Percentiles rank a stretch among this genome's conserved stretches.
Evolutionary conservation across 2,797 vertebrate genomes (phyloP).

Genomic region (Pangasius macronema): DNA sequence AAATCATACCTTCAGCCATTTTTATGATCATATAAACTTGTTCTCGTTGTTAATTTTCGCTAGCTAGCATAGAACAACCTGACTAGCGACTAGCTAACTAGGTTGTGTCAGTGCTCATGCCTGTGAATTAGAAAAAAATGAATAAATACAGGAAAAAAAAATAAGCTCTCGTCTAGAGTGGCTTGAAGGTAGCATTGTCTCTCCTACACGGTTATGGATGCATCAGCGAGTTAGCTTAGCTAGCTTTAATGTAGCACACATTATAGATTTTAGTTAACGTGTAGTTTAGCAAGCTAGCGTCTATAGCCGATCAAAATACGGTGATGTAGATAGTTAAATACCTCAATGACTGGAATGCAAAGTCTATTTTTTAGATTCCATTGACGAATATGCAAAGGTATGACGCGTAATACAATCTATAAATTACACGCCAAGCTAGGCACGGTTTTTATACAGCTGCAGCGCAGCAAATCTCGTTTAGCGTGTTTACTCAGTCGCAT

Average conservation of each 20-base stretch:
- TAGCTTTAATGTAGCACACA: slow-evolving; percentile 48
- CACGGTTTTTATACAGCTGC: no score
- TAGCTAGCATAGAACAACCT: background rate
- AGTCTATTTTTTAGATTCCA: slow-evolving; percentile 79
- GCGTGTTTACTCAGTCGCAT: background rate
- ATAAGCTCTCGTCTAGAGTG: background rate
- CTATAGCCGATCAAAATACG: slow-evolving; percentile 54
- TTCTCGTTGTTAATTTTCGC: background rate
- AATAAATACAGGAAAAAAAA: background rate
- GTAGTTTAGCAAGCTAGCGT: slow-evolving; percentile 52
- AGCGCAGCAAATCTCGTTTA: no score
- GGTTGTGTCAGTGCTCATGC: background rate
- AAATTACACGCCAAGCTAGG: no score
- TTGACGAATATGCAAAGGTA: slow-evolving; percentile 83
- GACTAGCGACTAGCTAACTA: background rate
- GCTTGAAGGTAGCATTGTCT: background rate
- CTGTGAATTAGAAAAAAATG: background rate
- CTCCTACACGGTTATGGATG: background rate
- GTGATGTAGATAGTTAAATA: slow-evolving; percentile 80
- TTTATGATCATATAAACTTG: background rate
- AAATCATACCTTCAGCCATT: background rate
- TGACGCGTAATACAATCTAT: no score
- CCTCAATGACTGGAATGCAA: slow-evolving; percentile 85
- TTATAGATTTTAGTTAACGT: slow-evolving; percentile 33
- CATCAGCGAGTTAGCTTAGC: slow-evolving; percentile 21